Evolutionary conservation across 2,797 vertebrate genomes (phyloP), one percentile per base, ranked within the genome.

Genomic region (Petrocephalus schoutedeni): DNA sequence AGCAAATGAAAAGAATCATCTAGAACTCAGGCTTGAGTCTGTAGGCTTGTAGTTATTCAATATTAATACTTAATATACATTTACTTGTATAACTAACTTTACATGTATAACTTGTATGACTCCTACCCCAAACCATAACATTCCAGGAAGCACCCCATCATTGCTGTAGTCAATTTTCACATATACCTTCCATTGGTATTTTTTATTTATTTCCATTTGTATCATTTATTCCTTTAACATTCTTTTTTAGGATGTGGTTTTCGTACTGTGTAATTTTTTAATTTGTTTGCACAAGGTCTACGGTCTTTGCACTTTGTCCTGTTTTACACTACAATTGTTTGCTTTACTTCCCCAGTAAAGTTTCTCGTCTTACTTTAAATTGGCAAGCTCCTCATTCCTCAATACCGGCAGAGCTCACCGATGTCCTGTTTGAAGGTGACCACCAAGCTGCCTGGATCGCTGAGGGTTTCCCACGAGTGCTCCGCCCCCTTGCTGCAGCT

Each of bases 381-480:
- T 4, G 21, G 32, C 67, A 49, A 9, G 7, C 41, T 80, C 3
- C 41, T 80, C 45, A 80, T 80, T 49, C 19, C 41, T 49, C 8
- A 80, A 80, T 28, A 84, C 9, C 1, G 19, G 53, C 23, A 3
- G n/a, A 41, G 89, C 92, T 87, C 83, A 94, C 93, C 91, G 4
- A 93, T 90, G 36, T 92, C 91, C 53, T 91, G 57, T 64, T 89
- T 91, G 88, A 94, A 94, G 53, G 90, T 93, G 56, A 94, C 92
- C n/a, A 89, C 87, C 23, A 94, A 89, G 53, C 87, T 88, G 41
- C 90, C 54, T n/a, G 53, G 90, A 3, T 93, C 92, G 56, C 90
- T 87, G 3, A 94, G 36, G 1, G 90, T 82, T 90, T 93, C 92
- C 91, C 92, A 93, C 9, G 53, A 58, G 45, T 93, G 90, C n/a